Percentiles rank a stretch among this genome's conserved stretches.
phyloP scores from a whole-genome alignment of 2,113 vertebrate genomes.

The Pelmatolapia mariae region DNA sequence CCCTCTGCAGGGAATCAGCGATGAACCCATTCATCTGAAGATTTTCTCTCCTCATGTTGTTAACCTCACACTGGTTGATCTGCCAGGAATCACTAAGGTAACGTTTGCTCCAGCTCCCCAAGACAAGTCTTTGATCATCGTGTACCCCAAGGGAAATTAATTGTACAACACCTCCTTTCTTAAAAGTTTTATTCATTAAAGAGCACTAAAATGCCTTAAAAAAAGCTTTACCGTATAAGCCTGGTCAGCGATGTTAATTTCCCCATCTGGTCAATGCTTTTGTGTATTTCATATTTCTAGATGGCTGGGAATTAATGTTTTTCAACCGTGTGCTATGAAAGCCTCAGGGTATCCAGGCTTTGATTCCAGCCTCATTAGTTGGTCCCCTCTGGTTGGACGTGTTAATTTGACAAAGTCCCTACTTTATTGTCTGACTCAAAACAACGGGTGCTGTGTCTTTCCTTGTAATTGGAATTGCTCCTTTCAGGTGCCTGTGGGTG shows the following conservation, averaged over 20 bases:
- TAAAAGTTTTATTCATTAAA: background rate
- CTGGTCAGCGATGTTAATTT: background rate
- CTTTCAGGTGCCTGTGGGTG: conserved; percentile 92
- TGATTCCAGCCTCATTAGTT: conserved; percentile 28
- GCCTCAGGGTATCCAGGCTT: background rate
- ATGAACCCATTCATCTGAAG: conserved; percentile 96
- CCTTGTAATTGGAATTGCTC: background rate
- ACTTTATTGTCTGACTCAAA: background rate
- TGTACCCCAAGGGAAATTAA: background rate
- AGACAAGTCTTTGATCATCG: conserved; percentile 9
- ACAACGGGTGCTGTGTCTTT: background rate
- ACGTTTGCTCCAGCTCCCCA: background rate
- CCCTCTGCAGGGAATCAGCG: conserved; percentile 87
- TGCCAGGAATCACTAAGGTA: conserved; percentile 99
- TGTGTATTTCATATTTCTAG: background rate
- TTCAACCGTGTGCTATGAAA: background rate
- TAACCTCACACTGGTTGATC: conserved; percentile 96
- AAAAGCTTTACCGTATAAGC: background rate
- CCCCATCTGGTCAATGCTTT: background rate
- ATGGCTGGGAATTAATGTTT: background rate
- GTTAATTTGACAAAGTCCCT: background rate
- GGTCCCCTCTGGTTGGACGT: background rate
- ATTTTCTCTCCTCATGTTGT: conserved; percentile 96
- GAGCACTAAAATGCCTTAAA: background rate
- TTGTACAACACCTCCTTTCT: background rate